These are phyloP conservation scores for Drosophila malerkotliana DNA, from an alignment of 1,140 invertebrate species.

Conservation along the genomic window DNA sequence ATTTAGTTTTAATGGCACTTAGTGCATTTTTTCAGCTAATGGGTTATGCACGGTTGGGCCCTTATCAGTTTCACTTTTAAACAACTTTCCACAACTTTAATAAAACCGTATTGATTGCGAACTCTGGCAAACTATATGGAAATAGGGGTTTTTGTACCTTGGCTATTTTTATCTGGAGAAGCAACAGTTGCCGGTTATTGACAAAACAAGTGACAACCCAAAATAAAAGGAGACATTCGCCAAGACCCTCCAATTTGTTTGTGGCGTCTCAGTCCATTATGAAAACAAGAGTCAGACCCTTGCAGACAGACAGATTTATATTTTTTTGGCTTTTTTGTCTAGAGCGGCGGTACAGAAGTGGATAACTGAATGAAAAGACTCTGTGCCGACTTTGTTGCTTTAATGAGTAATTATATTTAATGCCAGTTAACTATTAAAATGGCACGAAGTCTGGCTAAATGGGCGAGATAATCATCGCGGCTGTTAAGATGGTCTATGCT, in stretches of 20 bases:
- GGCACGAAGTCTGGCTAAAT: constrained; percentile 52
- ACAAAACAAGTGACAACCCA: constrained; percentile 68
- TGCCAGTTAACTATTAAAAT: constrained; percentile 53
- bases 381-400: constrained; percentile 33
- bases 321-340: background rate
- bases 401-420: constrained; percentile 59
- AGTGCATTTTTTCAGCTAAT: constrained; percentile 42
- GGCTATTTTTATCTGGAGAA: constrained; percentile 55
- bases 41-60: constrained; percentile 41
- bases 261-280: constrained; percentile 26
- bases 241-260: constrained; percentile 24
- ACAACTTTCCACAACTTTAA: constrained; percentile 65
- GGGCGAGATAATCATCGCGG: constrained; percentile 31
- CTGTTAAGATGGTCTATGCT: constrained; percentile 1
- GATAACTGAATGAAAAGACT: constrained; percentile 3
- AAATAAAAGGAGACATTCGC: constrained; percentile 29
- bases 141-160: constrained; percentile 33
- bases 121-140: constrained; percentile 13
- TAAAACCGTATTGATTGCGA: constrained; percentile 61
- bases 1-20: constrained; percentile 22
- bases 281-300: constrained; percentile 26
- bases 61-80: constrained; percentile 62
- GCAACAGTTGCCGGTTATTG: constrained; percentile 77
- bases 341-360: background rate
- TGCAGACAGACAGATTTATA: constrained; percentile 20